A percentile compares a stretch with the other conserved stretches of the same genome.
Evolutionary conservation across 2,888 invertebrate species (phyloP).

Genomic region (Erebia ligea): DNA sequence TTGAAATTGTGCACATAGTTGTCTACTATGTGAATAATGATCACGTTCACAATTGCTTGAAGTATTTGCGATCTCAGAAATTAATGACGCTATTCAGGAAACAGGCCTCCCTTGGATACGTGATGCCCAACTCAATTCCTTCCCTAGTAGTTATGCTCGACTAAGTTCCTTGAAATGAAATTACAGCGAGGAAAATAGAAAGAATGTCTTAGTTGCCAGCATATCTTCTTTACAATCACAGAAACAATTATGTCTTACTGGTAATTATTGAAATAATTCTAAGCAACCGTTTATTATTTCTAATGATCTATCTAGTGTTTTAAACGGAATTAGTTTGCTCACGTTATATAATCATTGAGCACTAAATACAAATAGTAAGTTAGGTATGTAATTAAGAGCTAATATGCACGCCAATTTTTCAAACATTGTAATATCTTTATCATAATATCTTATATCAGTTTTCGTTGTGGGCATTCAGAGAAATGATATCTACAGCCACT

Average conservation of each 20-base stretch:
- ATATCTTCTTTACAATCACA: not conserved
- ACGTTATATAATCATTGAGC: too few relatives aligned
- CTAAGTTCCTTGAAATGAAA: conserved; percentile 23
- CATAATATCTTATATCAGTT: too few relatives aligned
- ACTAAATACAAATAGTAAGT: too few relatives aligned
- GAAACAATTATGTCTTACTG: not conserved
- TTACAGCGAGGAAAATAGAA: conserved; percentile 7
- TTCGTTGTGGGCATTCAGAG: too few relatives aligned
- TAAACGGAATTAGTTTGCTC: not conserved
- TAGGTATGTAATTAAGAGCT: too few relatives aligned
- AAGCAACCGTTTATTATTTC: not conserved
- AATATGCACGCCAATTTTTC: too few relatives aligned
- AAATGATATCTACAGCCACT: too few relatives aligned
- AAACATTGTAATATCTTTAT: too few relatives aligned
- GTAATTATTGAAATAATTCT: not conserved
- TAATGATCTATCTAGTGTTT: not conserved
- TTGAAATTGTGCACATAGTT: not conserved
- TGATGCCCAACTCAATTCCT: conserved; percentile 29
- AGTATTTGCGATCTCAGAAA: conserved; percentile 29
- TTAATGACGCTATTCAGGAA: conserved; percentile 33
- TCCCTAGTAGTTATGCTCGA: not conserved
- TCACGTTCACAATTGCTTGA: conserved; percentile 30
- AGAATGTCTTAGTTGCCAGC: conserved; percentile 17
- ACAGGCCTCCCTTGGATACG: conserved; percentile 30
- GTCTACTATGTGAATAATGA: conserved; percentile 11